phyloP scores from a whole-genome alignment of 2,888 invertebrate genomes.

The Polyploca ridens region DNA sequence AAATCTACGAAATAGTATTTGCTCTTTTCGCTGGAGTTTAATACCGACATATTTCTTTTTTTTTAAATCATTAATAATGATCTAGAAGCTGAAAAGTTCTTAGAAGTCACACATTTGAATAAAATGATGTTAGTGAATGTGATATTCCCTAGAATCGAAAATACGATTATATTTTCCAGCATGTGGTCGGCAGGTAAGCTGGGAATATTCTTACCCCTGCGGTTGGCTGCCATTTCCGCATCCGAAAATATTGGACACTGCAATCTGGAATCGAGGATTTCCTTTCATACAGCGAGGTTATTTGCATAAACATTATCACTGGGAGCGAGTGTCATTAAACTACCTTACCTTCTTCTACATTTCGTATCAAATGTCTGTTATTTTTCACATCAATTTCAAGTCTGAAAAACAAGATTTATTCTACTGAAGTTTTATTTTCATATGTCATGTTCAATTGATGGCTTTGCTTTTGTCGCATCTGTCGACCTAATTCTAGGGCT shows the following conservation, averaged over 20 bases:
- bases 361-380: neutral
- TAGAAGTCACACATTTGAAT: no score
- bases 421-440: constrained; percentile 1
- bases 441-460: neutral
- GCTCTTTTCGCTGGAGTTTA: no score
- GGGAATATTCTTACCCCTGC: neutral
- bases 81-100: no score
- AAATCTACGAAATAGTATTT: no score
- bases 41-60: no score
- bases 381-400: neutral
- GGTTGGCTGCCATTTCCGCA: constrained; percentile 1
- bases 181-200: neutral
- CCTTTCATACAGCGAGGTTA: neutral
- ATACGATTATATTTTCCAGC: neutral
- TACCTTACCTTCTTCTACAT: neutral
- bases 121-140: neutral
- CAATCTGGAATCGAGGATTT: neutral
- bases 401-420: constrained; percentile 3
- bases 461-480: no score
- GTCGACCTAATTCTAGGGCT: no score
- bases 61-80: no score
- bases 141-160: neutral
- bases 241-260: neutral
- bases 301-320: neutral
- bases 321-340: neutral